Percentiles rank a stretch among this genome's conserved stretches.
Evolutionary conservation across 2,888 invertebrate genomes (phyloP).

Genomic region (Galerucella nymphaeae): DNA sequence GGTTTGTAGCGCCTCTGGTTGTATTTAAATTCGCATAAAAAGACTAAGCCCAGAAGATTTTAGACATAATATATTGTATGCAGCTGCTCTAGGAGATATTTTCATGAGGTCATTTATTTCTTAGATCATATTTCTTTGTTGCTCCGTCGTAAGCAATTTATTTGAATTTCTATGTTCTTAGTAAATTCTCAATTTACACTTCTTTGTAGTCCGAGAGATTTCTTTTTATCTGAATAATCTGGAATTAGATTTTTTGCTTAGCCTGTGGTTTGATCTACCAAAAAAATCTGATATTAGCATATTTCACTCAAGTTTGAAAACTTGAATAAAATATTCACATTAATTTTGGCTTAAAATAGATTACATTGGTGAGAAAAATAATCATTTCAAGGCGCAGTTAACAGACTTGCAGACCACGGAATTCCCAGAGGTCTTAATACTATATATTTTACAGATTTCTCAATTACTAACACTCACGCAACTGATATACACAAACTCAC

Average conservation of each 20-base stretch:
- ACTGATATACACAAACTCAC: conserved; percentile 17
- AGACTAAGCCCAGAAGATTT: conserved; percentile 2
- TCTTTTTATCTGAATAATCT: too few relatives aligned
- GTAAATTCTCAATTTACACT: background rate
- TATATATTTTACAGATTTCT: conserved; percentile 14
- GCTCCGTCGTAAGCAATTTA: background rate
- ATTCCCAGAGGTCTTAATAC: conserved; percentile 15
- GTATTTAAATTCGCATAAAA: conserved; percentile 1
- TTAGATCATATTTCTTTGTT: conserved; percentile 9
- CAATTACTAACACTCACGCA: conserved; percentile 17
- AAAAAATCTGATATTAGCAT: too few relatives aligned
- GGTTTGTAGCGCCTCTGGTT: background rate
- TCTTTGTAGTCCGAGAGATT: too few relatives aligned
- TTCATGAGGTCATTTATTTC: conserved; percentile 13
- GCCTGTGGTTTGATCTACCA: too few relatives aligned
- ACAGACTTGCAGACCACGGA: conserved; percentile 1
- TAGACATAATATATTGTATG: conserved; percentile 6
- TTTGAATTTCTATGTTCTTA: background rate
- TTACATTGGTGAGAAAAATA: background rate
- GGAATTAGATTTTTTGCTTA: too few relatives aligned
- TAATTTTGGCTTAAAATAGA: background rate
- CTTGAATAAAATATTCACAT: background rate
- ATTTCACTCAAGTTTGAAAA: too few relatives aligned
- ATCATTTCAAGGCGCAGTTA: background rate
- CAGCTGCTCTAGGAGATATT: background rate